These are phyloP conservation scores for Selene dorsalis DNA, from an alignment of 2,797 vertebrate genomes.

Conservation along the genomic window DNA sequence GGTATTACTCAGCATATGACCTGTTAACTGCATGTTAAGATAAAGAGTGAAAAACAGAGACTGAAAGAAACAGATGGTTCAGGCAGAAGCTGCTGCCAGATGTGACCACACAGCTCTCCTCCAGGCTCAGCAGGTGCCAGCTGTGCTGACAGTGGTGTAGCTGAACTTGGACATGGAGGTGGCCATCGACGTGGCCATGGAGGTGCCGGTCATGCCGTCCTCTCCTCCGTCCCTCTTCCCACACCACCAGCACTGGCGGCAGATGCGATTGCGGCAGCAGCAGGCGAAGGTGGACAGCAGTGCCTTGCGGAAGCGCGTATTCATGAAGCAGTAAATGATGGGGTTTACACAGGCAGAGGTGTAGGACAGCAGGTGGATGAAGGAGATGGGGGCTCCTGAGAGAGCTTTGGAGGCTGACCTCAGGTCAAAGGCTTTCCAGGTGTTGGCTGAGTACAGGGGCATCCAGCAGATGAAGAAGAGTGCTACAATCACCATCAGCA, in stretches of 20 bases:
- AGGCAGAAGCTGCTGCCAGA: background rate
- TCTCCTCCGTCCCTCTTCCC: conserved; percentile 64
- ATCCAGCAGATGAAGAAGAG: conserved; percentile 97
- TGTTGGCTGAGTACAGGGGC: conserved; percentile 92
- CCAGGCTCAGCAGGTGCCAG: conserved; percentile 82
- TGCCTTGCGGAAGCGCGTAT: conserved; percentile 92
- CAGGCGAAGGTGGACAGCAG: conserved; percentile 86
- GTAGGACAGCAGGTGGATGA: conserved; percentile 95
- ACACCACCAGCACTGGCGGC: conserved; percentile 66
- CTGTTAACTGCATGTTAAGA: conserved; percentile 38
- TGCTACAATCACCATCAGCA: conserved; percentile 93
- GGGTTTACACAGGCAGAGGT: conserved; percentile 92
- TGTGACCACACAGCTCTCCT: background rate
- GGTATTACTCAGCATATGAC: conserved; percentile 55
- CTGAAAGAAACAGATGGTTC: conserved; percentile 39
- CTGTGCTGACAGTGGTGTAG: conserved; percentile 93
- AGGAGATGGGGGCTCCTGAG: conserved; percentile 92
- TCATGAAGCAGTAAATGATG: conserved; percentile 98
- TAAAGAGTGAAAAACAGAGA: conserved; percentile 48
- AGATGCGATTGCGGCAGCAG: conserved; percentile 74
- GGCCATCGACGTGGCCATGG: conserved; percentile 78
- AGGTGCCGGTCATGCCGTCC: conserved; percentile 65
- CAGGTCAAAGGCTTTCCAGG: conserved; percentile 91
- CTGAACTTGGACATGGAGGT: conserved; percentile 91
- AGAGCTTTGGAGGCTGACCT: conserved; percentile 83